A percentile compares a stretch with the other conserved stretches of the same genome.
phyloP scores from a whole-genome alignment of 2,888 invertebrate genomes.

The Drosophila anomalata region DNA sequence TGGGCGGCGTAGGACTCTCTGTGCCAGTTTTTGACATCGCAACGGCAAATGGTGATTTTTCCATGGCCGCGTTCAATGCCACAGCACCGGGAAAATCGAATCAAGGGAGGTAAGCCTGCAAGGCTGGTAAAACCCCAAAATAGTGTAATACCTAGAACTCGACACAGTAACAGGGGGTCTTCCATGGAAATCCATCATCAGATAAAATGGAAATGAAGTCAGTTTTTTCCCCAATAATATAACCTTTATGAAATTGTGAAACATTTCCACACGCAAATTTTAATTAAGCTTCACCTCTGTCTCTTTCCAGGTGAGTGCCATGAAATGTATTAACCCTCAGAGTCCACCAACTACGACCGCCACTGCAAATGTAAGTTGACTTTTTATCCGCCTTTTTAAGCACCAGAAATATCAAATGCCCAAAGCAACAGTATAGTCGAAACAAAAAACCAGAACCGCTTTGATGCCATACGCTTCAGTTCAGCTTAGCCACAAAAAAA shows the following conservation, averaged over 20 bases:
- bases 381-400: slow-evolving; percentile 42
- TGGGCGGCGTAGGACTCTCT: slow-evolving; percentile 13
- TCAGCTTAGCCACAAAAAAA: slow-evolving; percentile 46
- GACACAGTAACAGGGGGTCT: slow-evolving; percentile 3
- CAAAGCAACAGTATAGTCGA: slow-evolving; percentile 29
- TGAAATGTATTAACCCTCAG: slow-evolving; percentile 21
- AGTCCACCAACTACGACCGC: slow-evolving; percentile 18
- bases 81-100: slow-evolving; percentile 12
- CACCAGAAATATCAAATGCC: slow-evolving; percentile 50
- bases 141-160: slow-evolving; percentile 15
- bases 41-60: slow-evolving; percentile 3
- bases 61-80: slow-evolving; percentile 37
- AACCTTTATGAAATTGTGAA: slow-evolving; percentile 2
- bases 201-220: background rate
- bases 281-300: slow-evolving; percentile 19
- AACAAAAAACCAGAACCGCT: slow-evolving; percentile 31
- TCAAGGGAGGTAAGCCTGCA: background rate
- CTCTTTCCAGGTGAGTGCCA: slow-evolving; percentile 66
- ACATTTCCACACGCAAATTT: slow-evolving; percentile 30
- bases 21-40: slow-evolving; percentile 64
- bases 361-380: slow-evolving; percentile 57
- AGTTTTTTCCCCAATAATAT: slow-evolving; percentile 3
- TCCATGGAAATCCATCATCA: slow-evolving; percentile 9
- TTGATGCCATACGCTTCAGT: slow-evolving; percentile 23
- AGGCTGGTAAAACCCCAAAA: background rate